These are phyloP conservation scores for Serinus canaria DNA, from an alignment of 2,113 vertebrate genomes.

Conservation along the genomic window DNA sequence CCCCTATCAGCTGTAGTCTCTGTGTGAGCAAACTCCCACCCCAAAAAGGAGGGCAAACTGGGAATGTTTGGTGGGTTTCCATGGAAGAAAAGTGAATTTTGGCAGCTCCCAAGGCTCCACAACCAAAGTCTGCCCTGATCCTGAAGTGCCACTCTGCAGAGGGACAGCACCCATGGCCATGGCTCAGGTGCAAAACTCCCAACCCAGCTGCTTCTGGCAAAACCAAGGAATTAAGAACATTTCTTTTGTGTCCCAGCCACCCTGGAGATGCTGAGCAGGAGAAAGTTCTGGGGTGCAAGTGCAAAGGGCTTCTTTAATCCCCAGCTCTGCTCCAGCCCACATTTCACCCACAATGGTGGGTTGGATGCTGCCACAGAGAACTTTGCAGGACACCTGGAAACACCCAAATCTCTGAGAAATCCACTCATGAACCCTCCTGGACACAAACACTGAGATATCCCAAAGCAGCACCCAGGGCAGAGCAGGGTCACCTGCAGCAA, in stretches of 20 bases:
- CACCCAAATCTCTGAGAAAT: background rate
- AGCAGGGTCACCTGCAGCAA: background rate
- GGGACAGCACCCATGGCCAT: background rate
- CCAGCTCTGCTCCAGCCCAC: background rate
- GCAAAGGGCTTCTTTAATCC: background rate
- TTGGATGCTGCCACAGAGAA: background rate
- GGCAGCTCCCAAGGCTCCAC: background rate
- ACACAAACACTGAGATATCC: background rate
- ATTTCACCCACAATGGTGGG: background rate
- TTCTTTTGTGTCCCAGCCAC: background rate
- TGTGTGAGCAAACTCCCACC: background rate
- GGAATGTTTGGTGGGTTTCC: background rate
- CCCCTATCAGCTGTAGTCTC: background rate
- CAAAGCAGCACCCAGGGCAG: background rate
- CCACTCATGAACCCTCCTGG: background rate
- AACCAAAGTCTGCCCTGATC: accelerated
- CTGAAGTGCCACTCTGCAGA: background rate
- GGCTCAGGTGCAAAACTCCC: background rate
- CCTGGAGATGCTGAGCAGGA: background rate
- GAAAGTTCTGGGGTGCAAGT: background rate
- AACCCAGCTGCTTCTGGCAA: background rate
- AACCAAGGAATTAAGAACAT: background rate
- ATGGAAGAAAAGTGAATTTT: background rate
- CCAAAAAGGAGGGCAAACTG: background rate
- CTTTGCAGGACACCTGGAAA: background rate